These are phyloP conservation scores for Cerceris ruficornis DNA, from an alignment of 2,888 invertebrate genomes.

Conservation along the genomic window DNA sequence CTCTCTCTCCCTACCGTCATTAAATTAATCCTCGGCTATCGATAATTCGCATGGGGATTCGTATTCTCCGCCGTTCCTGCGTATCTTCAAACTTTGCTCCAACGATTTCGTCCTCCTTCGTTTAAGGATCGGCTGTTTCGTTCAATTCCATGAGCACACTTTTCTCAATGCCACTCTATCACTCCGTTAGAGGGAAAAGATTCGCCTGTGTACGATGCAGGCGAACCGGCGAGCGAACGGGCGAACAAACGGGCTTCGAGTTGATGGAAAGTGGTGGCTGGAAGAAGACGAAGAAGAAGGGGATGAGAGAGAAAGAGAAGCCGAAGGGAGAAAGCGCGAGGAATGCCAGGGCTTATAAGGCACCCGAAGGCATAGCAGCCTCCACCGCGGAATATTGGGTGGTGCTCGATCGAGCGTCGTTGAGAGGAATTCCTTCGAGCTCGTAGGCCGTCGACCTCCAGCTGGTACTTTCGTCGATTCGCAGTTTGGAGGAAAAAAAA, in stretches of 20 bases:
- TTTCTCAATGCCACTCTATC: slow-evolving; percentile 1
- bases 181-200: slow-evolving; percentile 1
- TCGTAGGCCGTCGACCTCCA: slow-evolving; percentile 65
- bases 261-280: slow-evolving; percentile 29
- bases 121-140: slow-evolving; percentile 13
- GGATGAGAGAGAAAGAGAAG: slow-evolving; percentile 3
- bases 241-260: neutral
- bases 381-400: slow-evolving; percentile 50
- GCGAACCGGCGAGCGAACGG: neutral
- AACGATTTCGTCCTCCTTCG: slow-evolving; percentile 12
- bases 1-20: slow-evolving; percentile 29
- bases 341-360: slow-evolving; percentile 39
- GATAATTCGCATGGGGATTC: slow-evolving; percentile 19
- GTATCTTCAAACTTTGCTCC: neutral
- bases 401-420: slow-evolving; percentile 61
- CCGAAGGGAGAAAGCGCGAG: neutral
- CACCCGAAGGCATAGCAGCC: slow-evolving; percentile 27
- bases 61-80: neutral
- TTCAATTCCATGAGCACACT: slow-evolving; percentile 21
- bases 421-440: slow-evolving; percentile 54
- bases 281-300: neutral
- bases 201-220: neutral
- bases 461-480: slow-evolving; percentile 68
- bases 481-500: slow-evolving; percentile 52
- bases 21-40: slow-evolving; percentile 54